These are phyloP conservation scores for Lamprotornis superbus DNA, from an alignment of 2,113 vertebrate genomes.

Conservation along the genomic window DNA sequence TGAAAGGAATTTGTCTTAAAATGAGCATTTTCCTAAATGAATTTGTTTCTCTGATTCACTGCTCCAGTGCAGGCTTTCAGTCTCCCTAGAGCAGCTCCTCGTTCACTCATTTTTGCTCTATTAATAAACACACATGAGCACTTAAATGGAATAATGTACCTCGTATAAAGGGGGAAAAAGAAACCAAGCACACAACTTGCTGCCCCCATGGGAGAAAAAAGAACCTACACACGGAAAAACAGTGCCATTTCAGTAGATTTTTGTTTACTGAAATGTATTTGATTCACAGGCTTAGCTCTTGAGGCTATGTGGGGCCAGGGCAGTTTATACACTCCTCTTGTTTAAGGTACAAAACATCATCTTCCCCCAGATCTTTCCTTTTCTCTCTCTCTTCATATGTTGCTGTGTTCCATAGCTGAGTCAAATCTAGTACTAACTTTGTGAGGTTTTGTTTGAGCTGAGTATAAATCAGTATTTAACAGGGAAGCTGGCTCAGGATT, in stretches of 20 bases:
- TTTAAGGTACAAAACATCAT: background rate
- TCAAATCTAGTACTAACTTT: background rate
- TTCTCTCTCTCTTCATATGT: background rate
- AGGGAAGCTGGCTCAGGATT: background rate
- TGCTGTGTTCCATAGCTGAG: background rate
- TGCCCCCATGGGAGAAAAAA: background rate
- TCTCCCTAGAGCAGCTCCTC: background rate
- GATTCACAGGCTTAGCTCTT: background rate
- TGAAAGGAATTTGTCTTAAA: conserved; percentile 10
- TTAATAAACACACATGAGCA: conserved; percentile 43
- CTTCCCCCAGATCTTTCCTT: background rate
- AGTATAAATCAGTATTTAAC: background rate
- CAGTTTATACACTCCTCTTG: background rate
- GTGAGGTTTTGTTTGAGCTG: background rate
- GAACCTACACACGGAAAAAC: background rate
- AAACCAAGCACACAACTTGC: background rate
- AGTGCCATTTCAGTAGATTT: background rate
- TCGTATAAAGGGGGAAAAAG: background rate
- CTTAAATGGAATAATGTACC: conserved; percentile 38
- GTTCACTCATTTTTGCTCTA: conserved; percentile 51
- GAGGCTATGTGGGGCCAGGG: background rate
- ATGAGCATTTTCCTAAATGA: conserved; percentile 20
- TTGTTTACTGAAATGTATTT: background rate
- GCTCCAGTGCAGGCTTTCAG: conserved; percentile 37
- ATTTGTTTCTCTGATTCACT: conserved; percentile 36